Evolutionary conservation across 2,888 invertebrate genomes (phyloP), one percentile per base, ranked within the genome.

Genomic region (Mythimna loreyi): DNA sequence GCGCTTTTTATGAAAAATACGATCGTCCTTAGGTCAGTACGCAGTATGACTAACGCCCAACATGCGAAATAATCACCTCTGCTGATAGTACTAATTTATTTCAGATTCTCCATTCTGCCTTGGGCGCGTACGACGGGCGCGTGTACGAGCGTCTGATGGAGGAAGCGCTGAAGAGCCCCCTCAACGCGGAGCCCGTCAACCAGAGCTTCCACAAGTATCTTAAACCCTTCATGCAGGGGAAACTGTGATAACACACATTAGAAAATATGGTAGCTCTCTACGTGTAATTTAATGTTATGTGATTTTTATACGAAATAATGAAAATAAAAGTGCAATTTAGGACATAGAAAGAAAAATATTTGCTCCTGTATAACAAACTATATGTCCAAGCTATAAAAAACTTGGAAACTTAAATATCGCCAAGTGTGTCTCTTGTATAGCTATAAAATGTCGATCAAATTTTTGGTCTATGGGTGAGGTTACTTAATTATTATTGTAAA

Each of bases 51-150:
- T 28, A 28, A 28, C 28, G 28, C 28, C 2, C 28, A 28, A 28
- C 33, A 33, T 33, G 40, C 16, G 3, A 13, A 43, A 33, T 45
- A 56, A 19, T 33, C n/a, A 43, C 5, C 23, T 52, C n/a, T 7
- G 5, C 7, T 45, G 43, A 45, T 45, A 43, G 19, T 28, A 28
- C 28, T 28, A 28, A 28, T 72, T 43, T 52, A 45, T 78, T 75
- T 1, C 76, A 96, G 96, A 95, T 96, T 59, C 92, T 98, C 1
- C 96, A 96, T 65, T 98, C 98, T 0, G 97, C 98, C 0, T 92
- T 98, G 45, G 98, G 98, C 16, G 96, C 97, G 11, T 98, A 97
- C 90, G 98, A 98, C 92, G 98, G 98, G 0, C 97, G 97, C 81
- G 98, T 98, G 25, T 98, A 98, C 92, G 97, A 98, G 86, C 96